Percentiles rank a stretch among this genome's conserved stretches.
Evolutionary conservation across 2,797 vertebrate species (phyloP).

Genomic region (Echeneis naucrates): DNA sequence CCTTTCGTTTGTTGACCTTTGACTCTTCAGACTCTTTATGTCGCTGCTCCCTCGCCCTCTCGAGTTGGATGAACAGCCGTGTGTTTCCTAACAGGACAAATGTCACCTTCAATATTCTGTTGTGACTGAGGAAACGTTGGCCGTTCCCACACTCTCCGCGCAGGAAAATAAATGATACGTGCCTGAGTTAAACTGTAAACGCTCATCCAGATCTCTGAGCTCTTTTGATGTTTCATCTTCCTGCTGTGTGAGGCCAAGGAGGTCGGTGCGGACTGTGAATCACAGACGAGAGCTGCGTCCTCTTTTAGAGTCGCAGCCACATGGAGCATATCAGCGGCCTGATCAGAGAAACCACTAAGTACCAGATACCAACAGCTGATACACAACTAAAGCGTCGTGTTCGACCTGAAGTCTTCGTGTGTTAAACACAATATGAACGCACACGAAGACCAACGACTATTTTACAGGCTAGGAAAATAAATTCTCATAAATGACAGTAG

Average conservation of each 20-base stretch:
- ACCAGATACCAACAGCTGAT: not conserved
- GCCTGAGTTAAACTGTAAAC: conserved; percentile 81
- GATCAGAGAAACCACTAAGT: not conserved
- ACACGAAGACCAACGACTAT: not conserved
- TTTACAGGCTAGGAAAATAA: too few species aligned
- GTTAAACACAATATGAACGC: not conserved
- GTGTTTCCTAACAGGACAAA: conserved; percentile 44
- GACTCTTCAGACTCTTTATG: conserved; percentile 10
- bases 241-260: conserved; percentile 24
- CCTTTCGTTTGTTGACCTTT: conserved; percentile 33
- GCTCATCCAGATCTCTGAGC: conserved; percentile 73
- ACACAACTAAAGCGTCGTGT: not conserved
- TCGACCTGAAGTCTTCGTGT: not conserved
- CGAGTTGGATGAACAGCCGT: not conserved
- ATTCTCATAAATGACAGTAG: too few species aligned
- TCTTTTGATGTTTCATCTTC: conserved; percentile 8
- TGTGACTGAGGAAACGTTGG: not conserved
- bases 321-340: conserved; percentile 75
- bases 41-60: conserved; percentile 4
- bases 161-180: conserved; percentile 28
- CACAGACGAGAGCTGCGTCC: conserved; percentile 28
- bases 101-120: not conserved
- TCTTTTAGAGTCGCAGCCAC: conserved; percentile 79
- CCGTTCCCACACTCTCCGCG: not conserved
- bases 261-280: conserved; percentile 11